Evolutionary conservation across 2,113 vertebrate genomes (phyloP).

Genomic region (Sminthopsis crassicaudata): DNA sequence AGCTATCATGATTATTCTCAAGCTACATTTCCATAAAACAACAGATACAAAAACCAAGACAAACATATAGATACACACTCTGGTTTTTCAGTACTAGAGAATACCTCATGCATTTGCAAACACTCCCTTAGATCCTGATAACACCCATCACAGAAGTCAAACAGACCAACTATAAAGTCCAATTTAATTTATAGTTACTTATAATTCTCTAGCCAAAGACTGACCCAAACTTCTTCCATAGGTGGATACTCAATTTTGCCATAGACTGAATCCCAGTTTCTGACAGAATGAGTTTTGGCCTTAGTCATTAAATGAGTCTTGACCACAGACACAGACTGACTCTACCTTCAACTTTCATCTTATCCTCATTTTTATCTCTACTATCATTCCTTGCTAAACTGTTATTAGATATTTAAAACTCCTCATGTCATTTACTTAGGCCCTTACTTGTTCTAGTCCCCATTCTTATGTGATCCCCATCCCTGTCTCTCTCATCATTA

Average conservation of each 20-base stretch:
- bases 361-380: not conserved
- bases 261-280: not conserved
- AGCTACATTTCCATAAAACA: not conserved
- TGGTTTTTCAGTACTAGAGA: not conserved
- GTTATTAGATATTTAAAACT: not conserved
- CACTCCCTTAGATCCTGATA: not conserved
- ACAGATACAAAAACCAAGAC: not conserved
- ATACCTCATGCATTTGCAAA: not conserved
- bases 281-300: not conserved
- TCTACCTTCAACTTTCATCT: not conserved
- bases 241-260: not conserved
- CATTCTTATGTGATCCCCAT: not conserved
- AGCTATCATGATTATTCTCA: not conserved
- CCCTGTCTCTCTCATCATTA: not conserved
- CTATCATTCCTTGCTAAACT: not conserved
- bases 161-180: not conserved
- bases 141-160: not conserved
- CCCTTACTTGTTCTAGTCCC: not conserved
- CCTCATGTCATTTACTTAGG: not conserved
- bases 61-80: not conserved
- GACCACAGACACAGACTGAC: not conserved
- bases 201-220: not conserved
- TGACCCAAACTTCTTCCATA: not conserved
- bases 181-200: not conserved
- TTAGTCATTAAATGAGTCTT: not conserved